Evolutionary conservation across 1,140 invertebrate genomes (phyloP).

Genomic region (Charaxes varanes): DNA sequence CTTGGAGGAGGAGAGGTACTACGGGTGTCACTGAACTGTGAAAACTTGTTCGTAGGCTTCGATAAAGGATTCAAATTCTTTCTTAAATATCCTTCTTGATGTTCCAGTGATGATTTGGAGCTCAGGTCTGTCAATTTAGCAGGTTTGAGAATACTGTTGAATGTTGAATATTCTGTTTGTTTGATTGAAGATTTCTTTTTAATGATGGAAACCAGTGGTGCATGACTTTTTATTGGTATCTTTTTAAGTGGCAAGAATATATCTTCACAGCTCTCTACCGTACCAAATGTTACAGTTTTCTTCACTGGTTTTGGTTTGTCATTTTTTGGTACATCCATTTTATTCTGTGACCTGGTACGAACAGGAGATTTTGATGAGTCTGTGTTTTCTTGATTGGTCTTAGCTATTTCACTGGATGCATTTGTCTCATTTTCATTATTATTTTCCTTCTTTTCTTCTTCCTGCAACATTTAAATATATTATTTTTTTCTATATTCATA

Average conservation of each 20-base stretch:
- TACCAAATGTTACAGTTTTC: conserved; percentile 73
- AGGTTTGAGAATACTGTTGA: conserved; percentile 68
- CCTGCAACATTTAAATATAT: conserved; percentile 47
- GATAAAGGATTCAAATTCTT: conserved; percentile 75
- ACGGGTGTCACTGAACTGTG: conserved; percentile 63
- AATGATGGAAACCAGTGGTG: conserved; percentile 69
- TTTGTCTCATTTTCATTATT: conserved; percentile 56
- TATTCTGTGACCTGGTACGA: conserved; percentile 69
- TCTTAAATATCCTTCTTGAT: conserved; percentile 74
- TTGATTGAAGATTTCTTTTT: conserved; percentile 70
- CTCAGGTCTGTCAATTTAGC: conserved; percentile 71
- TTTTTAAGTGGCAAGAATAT: conserved; percentile 63
- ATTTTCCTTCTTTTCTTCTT: conserved; percentile 71
- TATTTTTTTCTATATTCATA: too few relatives aligned
- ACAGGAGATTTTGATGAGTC: conserved; percentile 60
- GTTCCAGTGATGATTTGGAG: conserved; percentile 65
- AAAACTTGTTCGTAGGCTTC: conserved; percentile 69
- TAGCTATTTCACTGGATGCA: conserved; percentile 41
- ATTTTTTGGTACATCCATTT: conserved; percentile 65
- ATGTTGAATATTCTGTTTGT: conserved; percentile 64
- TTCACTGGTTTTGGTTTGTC: conserved; percentile 66
- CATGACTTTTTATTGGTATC: conserved; percentile 63
- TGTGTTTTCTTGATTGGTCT: conserved; percentile 34
- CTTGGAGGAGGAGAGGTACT: conserved; percentile 69
- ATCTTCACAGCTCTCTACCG: conserved; percentile 71